Percentiles rank a stretch among this genome's conserved stretches.
These are phyloP conservation scores for Oncorhynchus clarkii DNA, from an alignment of 2,113 vertebrate genomes.

Conservation along the genomic window DNA sequence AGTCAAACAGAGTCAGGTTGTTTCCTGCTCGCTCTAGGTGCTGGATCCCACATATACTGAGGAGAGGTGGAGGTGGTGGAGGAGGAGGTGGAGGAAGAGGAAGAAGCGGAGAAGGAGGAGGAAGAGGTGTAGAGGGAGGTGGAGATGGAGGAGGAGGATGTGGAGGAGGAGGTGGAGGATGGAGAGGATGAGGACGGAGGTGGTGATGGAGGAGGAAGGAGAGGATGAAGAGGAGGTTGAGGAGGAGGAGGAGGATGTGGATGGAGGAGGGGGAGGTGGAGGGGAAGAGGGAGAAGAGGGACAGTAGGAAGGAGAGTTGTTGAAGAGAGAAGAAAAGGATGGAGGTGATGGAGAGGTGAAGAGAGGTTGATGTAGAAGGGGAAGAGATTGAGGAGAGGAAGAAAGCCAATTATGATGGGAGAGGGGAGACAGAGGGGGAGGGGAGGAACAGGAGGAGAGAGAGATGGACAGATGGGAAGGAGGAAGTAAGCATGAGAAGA, in stretches of 20 bases:
- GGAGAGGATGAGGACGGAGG: neutral
- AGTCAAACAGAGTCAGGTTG: slow-evolving; percentile 81
- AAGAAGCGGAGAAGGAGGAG: neutral
- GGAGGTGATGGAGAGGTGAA: neutral
- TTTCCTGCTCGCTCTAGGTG: slow-evolving; percentile 80
- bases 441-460: neutral
- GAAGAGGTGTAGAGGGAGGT: slow-evolving; percentile 36
- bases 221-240: neutral
- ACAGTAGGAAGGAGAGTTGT: neutral
- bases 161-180: neutral
- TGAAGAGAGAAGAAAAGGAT: no score
- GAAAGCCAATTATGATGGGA: neutral
- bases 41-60: slow-evolving; percentile 79
- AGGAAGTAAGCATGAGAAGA: slow-evolving; percentile 13
- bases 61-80: neutral
- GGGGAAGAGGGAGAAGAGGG: neutral
- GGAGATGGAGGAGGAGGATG: neutral
- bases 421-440: slow-evolving; percentile 3
- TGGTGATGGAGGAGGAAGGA: neutral
- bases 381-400: neutral
- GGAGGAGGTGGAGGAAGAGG: neutral
- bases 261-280: no score
- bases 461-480: neutral
- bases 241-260: no score
- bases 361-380: neutral